Conservation (phyloP, 2,888 invertebrate species). For the Lumbricus terrestris region DNA sequence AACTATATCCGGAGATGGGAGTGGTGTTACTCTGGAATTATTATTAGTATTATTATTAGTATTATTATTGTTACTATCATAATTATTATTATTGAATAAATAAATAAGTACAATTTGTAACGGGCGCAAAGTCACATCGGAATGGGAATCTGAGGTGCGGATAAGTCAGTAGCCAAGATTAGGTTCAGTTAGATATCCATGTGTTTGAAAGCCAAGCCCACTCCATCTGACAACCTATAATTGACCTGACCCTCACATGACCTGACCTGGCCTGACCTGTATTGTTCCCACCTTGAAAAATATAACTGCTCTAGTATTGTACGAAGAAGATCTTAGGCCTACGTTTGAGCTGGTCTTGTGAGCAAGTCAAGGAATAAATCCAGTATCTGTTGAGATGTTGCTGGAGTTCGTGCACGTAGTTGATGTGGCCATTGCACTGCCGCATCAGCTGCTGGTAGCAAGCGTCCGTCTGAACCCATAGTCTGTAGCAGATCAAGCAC, state of each 20-base stretch:
- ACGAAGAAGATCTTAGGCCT: background rate
- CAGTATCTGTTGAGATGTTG: slow-evolving; percentile 7
- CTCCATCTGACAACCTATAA: too few relatives aligned
- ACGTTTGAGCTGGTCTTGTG: slow-evolving; percentile 18
- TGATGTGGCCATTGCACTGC: background rate
- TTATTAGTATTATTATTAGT: too few relatives aligned
- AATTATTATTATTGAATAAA: too few relatives aligned
- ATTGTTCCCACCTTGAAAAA: background rate
- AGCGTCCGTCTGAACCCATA: slow-evolving; percentile 10
- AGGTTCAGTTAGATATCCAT: too few relatives aligned
- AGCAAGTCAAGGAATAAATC: slow-evolving; percentile 15
- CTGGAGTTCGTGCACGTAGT: background rate
- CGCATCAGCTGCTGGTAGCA: slow-evolving; percentile 21
- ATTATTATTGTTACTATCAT: too few relatives aligned
- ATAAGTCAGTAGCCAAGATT: too few relatives aligned
- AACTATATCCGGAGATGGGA: too few relatives aligned
- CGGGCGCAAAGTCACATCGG: too few relatives aligned
- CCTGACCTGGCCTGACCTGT: background rate
- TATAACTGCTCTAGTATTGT: background rate
- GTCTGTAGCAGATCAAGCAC: background rate
- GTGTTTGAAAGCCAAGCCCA: too few relatives aligned
- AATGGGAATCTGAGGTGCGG: too few relatives aligned
- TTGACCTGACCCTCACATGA: background rate
- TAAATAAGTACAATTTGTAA: too few relatives aligned
- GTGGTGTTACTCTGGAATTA: too few relatives aligned